Evolutionary conservation across 2,888 invertebrate species (phyloP), one percentile per base, ranked within the genome.

Genomic region (Zhengitettix transpicula): DNA sequence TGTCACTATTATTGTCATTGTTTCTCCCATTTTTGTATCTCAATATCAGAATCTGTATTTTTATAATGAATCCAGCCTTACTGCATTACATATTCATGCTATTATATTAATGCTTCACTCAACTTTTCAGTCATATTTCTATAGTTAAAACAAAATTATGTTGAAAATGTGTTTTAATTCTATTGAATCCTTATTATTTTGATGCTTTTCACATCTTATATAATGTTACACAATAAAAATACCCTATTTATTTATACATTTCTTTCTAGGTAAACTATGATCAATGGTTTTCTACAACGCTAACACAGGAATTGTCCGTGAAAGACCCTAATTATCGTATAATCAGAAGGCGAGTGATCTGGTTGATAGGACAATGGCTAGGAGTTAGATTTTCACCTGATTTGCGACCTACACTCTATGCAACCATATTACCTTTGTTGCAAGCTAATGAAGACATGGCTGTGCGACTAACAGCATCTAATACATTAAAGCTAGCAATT

Each of bases 381-480:
- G 77, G 78, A n/a, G 89, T 95, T 0, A 89, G 91, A 70, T 79
- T 95, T 61, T 87, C 89, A 0, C 77, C 82, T 7, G 82, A 85
- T 16, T 76, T 91, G 42, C 79, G 93, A 56, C 92, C 93, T 0
- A 79, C 84, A 11, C 78, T 96, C 63, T 96, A 96, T 70, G 82
- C 82, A 63, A 80, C 87, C 3, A 78, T 89, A 60, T 75, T 91
- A 28, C 84, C 85, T 66, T 80, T 93, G 28, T 75, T 95, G 56
- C 77, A 79, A 52, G 67, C 80, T 0, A 81, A 82, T 52, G 93
- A 94, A 72, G 94, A 96, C 71, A 83, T 93, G 68, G 92, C 92
- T 2, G 91, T 96, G 42, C 81, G 92, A 67, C 74, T 96, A 62
- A 87, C 93, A 1, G 87, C 94, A 9, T 89, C 92, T 0, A 85